Conservation (phyloP, 2,113 vertebrate species). For the Morone saxatilis region DNA sequence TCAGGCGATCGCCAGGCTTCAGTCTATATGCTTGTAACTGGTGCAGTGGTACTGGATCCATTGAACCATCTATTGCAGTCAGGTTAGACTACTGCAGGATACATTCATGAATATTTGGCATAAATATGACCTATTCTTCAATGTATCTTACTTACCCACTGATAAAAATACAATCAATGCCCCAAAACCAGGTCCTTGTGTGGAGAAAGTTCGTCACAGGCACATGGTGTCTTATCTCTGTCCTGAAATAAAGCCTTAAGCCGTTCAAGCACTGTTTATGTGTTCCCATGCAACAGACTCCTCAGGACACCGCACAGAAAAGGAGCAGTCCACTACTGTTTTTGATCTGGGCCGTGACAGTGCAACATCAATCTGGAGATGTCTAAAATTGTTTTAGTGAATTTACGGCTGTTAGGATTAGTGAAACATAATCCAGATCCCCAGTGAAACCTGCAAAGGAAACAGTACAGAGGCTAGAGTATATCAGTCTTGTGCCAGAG, state of each 20-base stretch:
- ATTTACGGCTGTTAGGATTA: constrained; percentile 64
- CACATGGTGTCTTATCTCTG: constrained; percentile 57
- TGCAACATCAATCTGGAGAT: constrained; percentile 60
- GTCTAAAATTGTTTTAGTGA: constrained; percentile 63
- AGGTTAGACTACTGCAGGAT: neutral
- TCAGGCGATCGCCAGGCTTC: too few species aligned
- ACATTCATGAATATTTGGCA: neutral
- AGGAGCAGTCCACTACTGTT: constrained; percentile 28
- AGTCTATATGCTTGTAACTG: too few species aligned
- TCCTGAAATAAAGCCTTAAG: constrained; percentile 36
- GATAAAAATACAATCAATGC: neutral
- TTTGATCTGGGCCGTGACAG: constrained; percentile 54
- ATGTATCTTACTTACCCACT: neutral
- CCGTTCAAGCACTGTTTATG: constrained; percentile 52
- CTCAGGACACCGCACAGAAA: constrained; percentile 37
- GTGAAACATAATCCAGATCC: constrained; percentile 72
- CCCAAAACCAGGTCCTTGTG: neutral
- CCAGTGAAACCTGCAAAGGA: constrained; percentile 50
- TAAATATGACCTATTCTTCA: neutral
- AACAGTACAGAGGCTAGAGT: constrained; percentile 31
- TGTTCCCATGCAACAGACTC: constrained; percentile 57
- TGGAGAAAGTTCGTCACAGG: constrained; percentile 42
- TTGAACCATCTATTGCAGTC: too few species aligned
- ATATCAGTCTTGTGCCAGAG: constrained; percentile 1
- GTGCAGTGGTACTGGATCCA: too few species aligned